Conservation (phyloP, 1,140 invertebrate species). For the Orius laevigatus region DNA sequence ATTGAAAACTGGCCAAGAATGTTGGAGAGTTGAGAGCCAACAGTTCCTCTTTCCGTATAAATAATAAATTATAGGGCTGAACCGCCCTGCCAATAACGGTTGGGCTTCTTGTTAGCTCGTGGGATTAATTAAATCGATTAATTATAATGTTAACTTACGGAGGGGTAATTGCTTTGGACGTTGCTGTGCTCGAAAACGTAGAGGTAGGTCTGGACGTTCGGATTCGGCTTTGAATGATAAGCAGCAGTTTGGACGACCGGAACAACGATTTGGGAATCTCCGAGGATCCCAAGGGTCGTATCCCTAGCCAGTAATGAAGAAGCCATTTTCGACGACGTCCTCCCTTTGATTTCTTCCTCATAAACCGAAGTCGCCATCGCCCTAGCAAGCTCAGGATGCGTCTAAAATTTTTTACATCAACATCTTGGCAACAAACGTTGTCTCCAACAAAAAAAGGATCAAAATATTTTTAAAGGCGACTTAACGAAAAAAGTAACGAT, state of each 20-base stretch:
- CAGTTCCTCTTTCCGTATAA: no score
- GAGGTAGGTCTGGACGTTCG: conserved; percentile 66
- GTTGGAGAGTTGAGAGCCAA: no score
- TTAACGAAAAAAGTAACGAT: no score
- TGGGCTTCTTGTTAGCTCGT: no score
- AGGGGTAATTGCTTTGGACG: conserved; percentile 74
- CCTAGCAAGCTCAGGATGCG: conserved; percentile 3
- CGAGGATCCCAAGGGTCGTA: conserved; percentile 81
- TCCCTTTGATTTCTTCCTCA: neutral
- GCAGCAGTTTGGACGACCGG: conserved; percentile 83
- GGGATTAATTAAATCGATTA: neutral
- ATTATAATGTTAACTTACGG: conserved; percentile 48
- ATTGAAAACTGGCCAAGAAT: no score
- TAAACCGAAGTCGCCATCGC: conserved; percentile 7
- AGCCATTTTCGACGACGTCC: no score
- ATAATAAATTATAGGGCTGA: no score
- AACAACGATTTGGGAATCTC: conserved; percentile 84
- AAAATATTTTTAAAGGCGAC: neutral
- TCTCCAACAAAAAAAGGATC: no score
- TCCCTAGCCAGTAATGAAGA: conserved; percentile 36
- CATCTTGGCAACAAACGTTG: no score
- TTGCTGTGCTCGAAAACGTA: conserved; percentile 92
- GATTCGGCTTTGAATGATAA: conserved; percentile 50
- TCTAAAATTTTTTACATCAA: neutral
- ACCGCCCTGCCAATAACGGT: no score